Evolutionary conservation across 2,888 invertebrate species (phyloP).

Genomic region (Sinelater perroti): DNA sequence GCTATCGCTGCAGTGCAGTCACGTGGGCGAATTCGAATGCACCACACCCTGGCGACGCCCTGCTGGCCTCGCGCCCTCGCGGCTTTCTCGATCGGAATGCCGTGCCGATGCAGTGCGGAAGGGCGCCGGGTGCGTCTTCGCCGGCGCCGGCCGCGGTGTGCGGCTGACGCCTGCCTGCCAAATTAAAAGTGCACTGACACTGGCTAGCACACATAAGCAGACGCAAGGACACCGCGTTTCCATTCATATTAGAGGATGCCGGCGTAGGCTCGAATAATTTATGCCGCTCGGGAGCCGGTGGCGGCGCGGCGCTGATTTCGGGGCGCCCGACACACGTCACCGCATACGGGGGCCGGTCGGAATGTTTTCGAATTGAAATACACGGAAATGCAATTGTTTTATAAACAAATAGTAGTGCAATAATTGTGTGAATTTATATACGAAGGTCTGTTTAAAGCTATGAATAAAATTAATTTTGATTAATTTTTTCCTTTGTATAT

Average conservation of each 20-base stretch:
- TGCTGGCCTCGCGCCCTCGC: conserved; percentile 43
- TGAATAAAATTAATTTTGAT: no score
- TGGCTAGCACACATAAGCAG: conserved; percentile 25
- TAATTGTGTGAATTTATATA: no score
- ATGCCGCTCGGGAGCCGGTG: background rate
- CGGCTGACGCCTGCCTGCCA: conserved; percentile 5
- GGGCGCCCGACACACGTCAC: no score
- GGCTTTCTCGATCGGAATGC: conserved; percentile 43
- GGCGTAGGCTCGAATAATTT: conserved; percentile 22
- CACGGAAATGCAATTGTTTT: no score
- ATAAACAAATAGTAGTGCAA: no score
- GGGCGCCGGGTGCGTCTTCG: no score
- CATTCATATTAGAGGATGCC: conserved; percentile 23
- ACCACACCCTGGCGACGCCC: conserved; percentile 47
- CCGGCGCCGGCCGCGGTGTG: conserved; percentile 8
- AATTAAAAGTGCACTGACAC: conserved; percentile 30
- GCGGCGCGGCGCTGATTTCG: no score
- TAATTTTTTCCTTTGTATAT: no score
- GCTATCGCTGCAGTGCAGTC: conserved; percentile 39
- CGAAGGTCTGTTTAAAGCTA: no score
- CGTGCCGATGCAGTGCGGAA: conserved; percentile 29
- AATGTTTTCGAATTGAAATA: no score
- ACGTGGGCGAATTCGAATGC: conserved; percentile 41
- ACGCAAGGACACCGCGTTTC: conserved; percentile 28
- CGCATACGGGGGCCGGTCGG: no score